phyloP scores from a whole-genome alignment of 2,797 vertebrate species.

The Coregonus ussuriensis region DNA sequence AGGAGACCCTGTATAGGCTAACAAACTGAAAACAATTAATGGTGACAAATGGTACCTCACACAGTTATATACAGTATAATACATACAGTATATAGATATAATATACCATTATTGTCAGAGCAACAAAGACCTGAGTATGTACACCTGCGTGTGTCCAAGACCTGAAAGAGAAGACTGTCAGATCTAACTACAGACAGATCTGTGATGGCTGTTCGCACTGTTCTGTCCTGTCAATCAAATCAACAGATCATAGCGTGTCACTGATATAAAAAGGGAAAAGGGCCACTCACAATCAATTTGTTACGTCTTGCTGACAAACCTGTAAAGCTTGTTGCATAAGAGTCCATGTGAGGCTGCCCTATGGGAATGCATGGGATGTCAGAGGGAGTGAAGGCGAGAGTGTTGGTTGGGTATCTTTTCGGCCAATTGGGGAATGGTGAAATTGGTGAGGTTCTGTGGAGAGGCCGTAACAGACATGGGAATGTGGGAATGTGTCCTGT shows the following conservation, averaged over 20 bases:
- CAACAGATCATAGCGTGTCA: conserved; percentile 3
- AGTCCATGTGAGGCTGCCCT: background rate
- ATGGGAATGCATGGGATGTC: background rate
- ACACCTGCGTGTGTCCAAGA: too few species aligned
- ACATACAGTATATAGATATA: too few species aligned
- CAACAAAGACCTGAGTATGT: background rate
- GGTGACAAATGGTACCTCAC: too few species aligned
- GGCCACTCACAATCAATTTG: background rate
- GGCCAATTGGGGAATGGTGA: background rate
- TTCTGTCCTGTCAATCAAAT: background rate
- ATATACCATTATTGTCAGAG: background rate
- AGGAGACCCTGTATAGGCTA: too few species aligned
- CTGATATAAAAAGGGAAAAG: conserved; percentile 4
- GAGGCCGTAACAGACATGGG: conserved; percentile 8
- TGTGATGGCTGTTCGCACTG: background rate
- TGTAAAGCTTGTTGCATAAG: conserved; percentile 21
- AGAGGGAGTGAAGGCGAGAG: conserved; percentile 10
- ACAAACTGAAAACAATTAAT: too few species aligned
- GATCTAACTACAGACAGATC: background rate
- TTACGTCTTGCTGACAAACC: background rate
- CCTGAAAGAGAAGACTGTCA: background rate
- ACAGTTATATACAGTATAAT: too few species aligned
- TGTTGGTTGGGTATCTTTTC: conserved; percentile 36
- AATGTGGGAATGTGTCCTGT: conserved; percentile 12
- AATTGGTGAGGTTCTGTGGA: conserved; percentile 21